Evolutionary conservation across 2,797 vertebrate genomes (phyloP).

Genomic region (Ctenosaura bakeri): DNA sequence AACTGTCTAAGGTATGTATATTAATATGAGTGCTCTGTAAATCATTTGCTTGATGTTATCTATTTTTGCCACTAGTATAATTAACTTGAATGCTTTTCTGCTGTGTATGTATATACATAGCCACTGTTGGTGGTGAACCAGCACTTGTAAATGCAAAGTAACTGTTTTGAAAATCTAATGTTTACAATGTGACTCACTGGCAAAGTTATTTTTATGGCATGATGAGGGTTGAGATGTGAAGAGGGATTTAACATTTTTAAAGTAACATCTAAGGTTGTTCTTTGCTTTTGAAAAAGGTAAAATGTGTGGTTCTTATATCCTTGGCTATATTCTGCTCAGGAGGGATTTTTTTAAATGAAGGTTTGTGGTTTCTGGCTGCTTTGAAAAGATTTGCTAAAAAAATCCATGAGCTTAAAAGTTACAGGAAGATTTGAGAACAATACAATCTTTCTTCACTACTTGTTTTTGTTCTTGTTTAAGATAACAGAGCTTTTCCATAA

Average conservation of each 20-base stretch:
- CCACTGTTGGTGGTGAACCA: background rate
- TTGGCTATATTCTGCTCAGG: slow-evolving; percentile 43
- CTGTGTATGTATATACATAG: background rate
- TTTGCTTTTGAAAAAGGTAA: slow-evolving; percentile 31
- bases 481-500: background rate
- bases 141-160: slow-evolving; percentile 7
- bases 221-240: background rate
- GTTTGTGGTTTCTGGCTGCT: slow-evolving; percentile 50
- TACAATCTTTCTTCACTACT: background rate
- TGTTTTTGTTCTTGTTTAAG: background rate
- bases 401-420: slow-evolving; percentile 25
- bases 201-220: background rate
- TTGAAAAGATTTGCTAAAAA: slow-evolving; percentile 57
- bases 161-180: slow-evolving; percentile 10
- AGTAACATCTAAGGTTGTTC: background rate
- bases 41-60: slow-evolving; percentile 10
- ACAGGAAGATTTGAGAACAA: background rate
- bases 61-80: background rate
- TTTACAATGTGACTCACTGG: slow-evolving; percentile 34
- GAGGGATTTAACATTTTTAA: background rate
- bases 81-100: slow-evolving; percentile 11
- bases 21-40: background rate
- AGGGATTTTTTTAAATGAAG: slow-evolving; percentile 15
- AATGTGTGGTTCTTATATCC: slow-evolving; percentile 41
- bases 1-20: slow-evolving; percentile 91